Evolutionary conservation across 1,140 invertebrate genomes (phyloP).

Genomic region (Drosophila nigromelanica): DNA sequence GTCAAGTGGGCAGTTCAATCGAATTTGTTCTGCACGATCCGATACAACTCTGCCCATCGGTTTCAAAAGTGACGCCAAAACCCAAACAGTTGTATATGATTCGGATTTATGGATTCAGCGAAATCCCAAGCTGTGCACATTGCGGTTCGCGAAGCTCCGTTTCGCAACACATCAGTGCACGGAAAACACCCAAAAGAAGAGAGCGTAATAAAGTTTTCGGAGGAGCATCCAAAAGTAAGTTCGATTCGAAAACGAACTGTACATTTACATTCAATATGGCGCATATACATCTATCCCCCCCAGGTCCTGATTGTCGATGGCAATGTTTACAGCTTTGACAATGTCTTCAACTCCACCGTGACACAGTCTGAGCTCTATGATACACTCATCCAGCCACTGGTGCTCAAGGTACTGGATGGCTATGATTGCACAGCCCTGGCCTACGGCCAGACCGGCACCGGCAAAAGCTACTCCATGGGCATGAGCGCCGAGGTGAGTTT

Average conservation of each 20-base stretch:
- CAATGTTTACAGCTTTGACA: constrained; percentile 87
- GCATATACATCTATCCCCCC: background rate
- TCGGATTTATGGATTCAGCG: background rate
- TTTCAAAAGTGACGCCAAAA: constrained; percentile 9
- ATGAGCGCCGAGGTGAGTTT: constrained; percentile 87
- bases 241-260: background rate
- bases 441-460: constrained; percentile 92
- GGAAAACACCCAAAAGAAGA: constrained; percentile 5
- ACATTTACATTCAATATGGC: background rate
- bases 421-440: constrained; percentile 91
- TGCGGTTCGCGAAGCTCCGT: constrained; percentile 45
- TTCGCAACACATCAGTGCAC: background rate
- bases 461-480: constrained; percentile 92
- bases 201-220: constrained; percentile 1
- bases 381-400: constrained; percentile 89
- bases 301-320: constrained; percentile 47
- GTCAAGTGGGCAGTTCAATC: too few relatives aligned
- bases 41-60: too few relatives aligned
- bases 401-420: constrained; percentile 89
- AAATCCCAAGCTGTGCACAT: constrained; percentile 29
- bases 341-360: constrained; percentile 85
- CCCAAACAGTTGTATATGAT: background rate
- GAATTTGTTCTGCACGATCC: too few relatives aligned
- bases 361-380: constrained; percentile 89
- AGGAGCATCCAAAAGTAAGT: constrained; percentile 7